Percentiles rank a stretch among this genome's conserved stretches.
Conservation (phyloP, 2,888 invertebrate species). For the Dexiosoma caninum region DNA sequence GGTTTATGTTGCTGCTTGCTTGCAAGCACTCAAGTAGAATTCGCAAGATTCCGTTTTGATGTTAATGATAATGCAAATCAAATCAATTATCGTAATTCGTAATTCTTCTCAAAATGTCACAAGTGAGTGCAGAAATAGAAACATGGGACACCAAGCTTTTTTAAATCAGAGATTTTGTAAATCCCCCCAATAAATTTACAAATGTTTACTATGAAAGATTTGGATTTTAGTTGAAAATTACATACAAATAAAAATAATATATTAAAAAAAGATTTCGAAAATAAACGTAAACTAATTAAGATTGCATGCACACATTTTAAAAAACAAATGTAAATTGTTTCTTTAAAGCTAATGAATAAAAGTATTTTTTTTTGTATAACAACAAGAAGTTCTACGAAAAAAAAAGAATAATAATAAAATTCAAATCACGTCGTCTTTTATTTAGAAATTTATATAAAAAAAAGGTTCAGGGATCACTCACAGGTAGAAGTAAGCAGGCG, state of each 20-base stretch:
- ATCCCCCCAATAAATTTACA: too few species aligned
- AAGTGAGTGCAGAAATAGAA: too few species aligned
- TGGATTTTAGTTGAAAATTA: slow-evolving; percentile 18
- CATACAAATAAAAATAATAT: not conserved
- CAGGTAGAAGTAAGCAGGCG: not conserved
- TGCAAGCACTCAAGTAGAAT: too few species aligned
- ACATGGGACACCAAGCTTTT: too few species aligned
- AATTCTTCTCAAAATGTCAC: too few species aligned
- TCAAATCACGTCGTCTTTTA: not conserved
- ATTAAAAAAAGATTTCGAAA: not conserved
- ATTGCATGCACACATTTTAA: slow-evolving; percentile 17
- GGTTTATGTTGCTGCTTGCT: too few species aligned
- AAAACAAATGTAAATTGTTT: slow-evolving; percentile 7
- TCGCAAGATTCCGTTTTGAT: too few species aligned
- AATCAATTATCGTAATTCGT: too few species aligned
- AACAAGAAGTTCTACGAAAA: not conserved
- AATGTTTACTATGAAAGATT: not conserved
- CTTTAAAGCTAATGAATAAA: too few species aligned
- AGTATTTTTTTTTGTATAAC: too few species aligned
- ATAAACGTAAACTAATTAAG: not conserved
- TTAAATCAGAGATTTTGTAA: too few species aligned
- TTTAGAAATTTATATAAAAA: not conserved
- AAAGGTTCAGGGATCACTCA: not conserved
- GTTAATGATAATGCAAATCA: too few species aligned
- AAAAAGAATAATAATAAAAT: not conserved